Base-by-base conservation (phyloP, 2,888 invertebrate genomes). In the Leptinotarsa rubiginosa region DNA sequence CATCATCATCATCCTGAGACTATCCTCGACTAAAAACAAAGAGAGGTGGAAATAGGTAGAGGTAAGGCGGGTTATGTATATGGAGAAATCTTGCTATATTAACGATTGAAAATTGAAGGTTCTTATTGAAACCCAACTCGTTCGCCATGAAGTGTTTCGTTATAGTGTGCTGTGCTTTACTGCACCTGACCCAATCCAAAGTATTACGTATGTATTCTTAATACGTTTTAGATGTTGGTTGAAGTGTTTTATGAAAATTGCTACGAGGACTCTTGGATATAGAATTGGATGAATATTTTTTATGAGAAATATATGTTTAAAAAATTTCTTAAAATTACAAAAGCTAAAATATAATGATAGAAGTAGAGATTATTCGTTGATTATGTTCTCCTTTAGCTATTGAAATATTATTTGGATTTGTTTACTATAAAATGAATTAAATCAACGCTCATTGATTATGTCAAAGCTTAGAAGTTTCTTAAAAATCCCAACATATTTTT, bases 21-120 rank as follows among this genome's bases (percentile, higher is more conserved):
- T 56, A 56, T 56, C 56, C 56, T 25, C 56, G 12, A 56, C 56
- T 20, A 4, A 10, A 22, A 22, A 56, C 1, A 22, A 56, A 56
- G 22, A 56, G 56, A 22, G 56, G 56, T 56, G 56, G 56, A 4
- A 56, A 3, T 15, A 56, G 22, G 15, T 56, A 20, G 20, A 56
- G 56, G 56, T 56, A 22, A 56, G 66, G 50, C 52, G 50, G 22
- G 68, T 68, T 47, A 65, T 22, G 47, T 52, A 68, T n/a, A 69
- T 69, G 59, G 47, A n/a, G 69, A 69, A 69, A 69, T 69, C 47
- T 56, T 20, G 4, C 15, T 69, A 69, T 69, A 69, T 69, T 56
- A 69, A 56, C 56, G 69, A 69, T 31, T 54, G 56, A 22, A 15
- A 22, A 56, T 18, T 47, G 54, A 69, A 54, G 56, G 54, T 18